Evolutionary conservation across 2,888 invertebrate species (phyloP), one percentile per base, ranked within the genome.

Genomic region (Cerceris ruficornis): DNA sequence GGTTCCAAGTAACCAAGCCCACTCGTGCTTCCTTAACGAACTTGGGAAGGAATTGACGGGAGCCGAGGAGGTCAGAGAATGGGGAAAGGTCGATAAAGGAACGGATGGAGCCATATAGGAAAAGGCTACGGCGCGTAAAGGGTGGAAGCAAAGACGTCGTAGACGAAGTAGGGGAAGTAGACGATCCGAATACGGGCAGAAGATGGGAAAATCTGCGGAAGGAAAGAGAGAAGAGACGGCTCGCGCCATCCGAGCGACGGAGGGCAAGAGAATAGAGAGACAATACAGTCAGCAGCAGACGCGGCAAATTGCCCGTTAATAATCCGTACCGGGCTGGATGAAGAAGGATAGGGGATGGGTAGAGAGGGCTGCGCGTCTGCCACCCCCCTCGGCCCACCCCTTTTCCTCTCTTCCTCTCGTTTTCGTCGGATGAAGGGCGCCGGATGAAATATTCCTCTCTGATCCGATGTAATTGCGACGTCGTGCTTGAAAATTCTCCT

Each of bases 281-380:
- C 91, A 91, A 92, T 91, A 91, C 91, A 91, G 91, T 91, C 91
- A 89, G 89, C 87, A 90, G 90, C 91, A 91, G 91, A 92, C 91
- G 89, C 90, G 89, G 90, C 91, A 92, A 91, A 92, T 92, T 91
- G 90, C 90, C 90, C 92, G 91, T 91, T 91, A 91, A 91, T 91
- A 92, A 92, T 91, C 90, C 88, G 87, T 84, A 85, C 85, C 82
- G 66, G 76, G 79, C 72, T 73, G 80, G 77, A 66, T 64, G 77
- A 82, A 69, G 74, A 75, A 43, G 69, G 76, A 71, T 65, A 42
- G 57, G 70, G 74, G 61, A 70, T 68, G 15, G 52, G 46, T 8
- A 59, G 65, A 13, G 59, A 58, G 55, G 43, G 58, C 39, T 61
- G 68, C 39, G 59, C 62, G 59, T 39, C 66, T 49, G 57, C 43